phyloP scores from a whole-genome alignment of 2,113 vertebrate species.

The Carollia perspicillata region DNA sequence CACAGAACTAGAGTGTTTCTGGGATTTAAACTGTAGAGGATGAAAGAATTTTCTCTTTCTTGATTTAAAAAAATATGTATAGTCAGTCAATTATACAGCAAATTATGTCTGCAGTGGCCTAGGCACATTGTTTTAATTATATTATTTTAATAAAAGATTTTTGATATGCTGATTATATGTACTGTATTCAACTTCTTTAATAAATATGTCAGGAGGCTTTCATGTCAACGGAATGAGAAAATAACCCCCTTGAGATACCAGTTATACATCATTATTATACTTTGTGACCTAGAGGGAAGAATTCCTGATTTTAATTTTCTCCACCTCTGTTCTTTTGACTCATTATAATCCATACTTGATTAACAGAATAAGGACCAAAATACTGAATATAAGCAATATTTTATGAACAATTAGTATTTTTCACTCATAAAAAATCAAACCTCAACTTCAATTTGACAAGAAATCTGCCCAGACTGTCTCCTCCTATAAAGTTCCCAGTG shows the following conservation, averaged over 20 bases:
- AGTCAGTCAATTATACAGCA: not conserved
- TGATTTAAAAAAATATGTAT: not conserved
- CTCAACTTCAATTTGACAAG: conserved; percentile 25
- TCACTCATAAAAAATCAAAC: not conserved
- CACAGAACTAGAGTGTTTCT: not conserved
- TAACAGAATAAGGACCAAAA: conserved; percentile 19
- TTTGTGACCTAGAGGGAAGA: not conserved
- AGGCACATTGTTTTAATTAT: not conserved
- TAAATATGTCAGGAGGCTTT: not conserved
- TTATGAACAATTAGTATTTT: not conserved
- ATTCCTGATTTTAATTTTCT: not conserved
- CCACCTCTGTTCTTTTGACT: not conserved
- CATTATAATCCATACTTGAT: not conserved
- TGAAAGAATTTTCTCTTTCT: not conserved
- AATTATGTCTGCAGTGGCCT: not conserved
- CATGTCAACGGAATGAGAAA: not conserved
- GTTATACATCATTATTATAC: not conserved
- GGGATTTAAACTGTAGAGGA: not conserved
- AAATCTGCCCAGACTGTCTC: not conserved
- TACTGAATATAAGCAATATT: not conserved
- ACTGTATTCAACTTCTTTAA: not conserved
- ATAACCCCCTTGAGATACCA: not conserved
- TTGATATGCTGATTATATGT: not conserved
- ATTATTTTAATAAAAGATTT: not conserved
- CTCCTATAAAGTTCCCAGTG: not conserved